Percentiles rank a stretch among this genome's conserved stretches.
These are phyloP conservation scores for Clarias laeviceps DNA, from an alignment of 2,797 vertebrate species.

Conservation along the genomic window DNA sequence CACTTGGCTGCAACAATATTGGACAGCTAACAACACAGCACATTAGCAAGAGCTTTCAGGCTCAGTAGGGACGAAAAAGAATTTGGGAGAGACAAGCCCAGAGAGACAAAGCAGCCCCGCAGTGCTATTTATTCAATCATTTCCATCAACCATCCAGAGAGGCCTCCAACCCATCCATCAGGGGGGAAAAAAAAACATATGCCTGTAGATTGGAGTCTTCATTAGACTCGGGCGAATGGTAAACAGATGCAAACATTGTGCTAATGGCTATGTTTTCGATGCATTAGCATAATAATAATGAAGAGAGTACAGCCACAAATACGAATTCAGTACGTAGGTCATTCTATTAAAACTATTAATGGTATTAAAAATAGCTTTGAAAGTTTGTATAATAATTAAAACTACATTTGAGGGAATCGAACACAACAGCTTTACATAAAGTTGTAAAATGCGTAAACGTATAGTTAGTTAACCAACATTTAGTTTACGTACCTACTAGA, in stretches of 20 bases:
- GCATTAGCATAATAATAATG: constrained; percentile 53
- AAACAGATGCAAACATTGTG: constrained; percentile 59
- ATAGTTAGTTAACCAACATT: background rate
- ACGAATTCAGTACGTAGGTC: constrained; percentile 15
- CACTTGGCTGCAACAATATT: constrained; percentile 25
- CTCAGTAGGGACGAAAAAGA: background rate
- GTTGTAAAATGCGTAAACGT: background rate
- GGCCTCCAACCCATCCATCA: constrained; percentile 53
- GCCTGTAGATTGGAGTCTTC: constrained; percentile 44
- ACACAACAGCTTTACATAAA: background rate
- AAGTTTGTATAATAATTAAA: background rate
- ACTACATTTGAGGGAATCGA: background rate
- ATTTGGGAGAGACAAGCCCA: constrained; percentile 1
- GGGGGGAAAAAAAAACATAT: constrained; percentile 18
- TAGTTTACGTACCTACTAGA: too few relatives aligned
- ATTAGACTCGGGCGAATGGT: constrained; percentile 48
- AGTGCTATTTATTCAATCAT: constrained; percentile 48
- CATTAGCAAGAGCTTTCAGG: constrained; percentile 38
- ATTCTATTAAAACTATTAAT: constrained; percentile 28
- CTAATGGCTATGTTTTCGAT: constrained; percentile 54
- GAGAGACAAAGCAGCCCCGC: constrained; percentile 37
- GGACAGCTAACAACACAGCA: constrained; percentile 43
- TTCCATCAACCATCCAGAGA: constrained; percentile 49
- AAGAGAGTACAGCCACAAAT: constrained; percentile 42
- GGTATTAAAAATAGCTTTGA: background rate